Base-by-base conservation (phyloP, 2,888 invertebrate genomes). In the Hemaris fuciformis region DNA sequence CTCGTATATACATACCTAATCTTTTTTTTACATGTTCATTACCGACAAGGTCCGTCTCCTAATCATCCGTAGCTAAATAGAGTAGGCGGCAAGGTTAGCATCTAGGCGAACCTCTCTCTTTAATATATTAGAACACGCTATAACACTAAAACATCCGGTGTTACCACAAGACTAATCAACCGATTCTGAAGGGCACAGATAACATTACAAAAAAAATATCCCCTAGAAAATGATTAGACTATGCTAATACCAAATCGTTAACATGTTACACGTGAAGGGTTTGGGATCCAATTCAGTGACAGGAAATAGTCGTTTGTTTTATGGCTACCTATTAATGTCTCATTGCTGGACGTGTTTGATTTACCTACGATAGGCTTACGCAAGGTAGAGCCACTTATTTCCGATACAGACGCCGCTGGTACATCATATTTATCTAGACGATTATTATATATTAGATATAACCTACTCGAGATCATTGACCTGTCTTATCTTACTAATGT, bases 241-340 rank as follows among this genome's bases (percentile, higher is more conserved):
- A 80, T 77, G 78, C 68, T 77, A 79, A 78, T 81, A 69, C 67
- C 63, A 71, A 75, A 77, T 79, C 79, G 76, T 86, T 83, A 83
- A 84, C 80, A 76, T 74, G 68, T 78, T 72, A 64, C 67, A 70
- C 71, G 67, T 76, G 69, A 76, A 79, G 75, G 74, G 69, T 67
- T 75, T 72, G 67, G 76, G 75, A 76, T 83, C 79, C 75, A 80
- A 83, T 83, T 85, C 80, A 73, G 81, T 83, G 84, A 77, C 85
- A 84, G 85, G 86, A 87, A 88, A 85, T 79, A 79, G 80, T 78
- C 79, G 68, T 85, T 84, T 86, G 83, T 86, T 89, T 90, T 89
- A 88, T 87, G 80, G 74, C 80, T 46, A 62, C 74, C 86, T 83
- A 87, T 89, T 85, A 89, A 85, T 84, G 83, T 86, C 82, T 79